A percentile compares a stretch with the other conserved stretches of the same genome.
Conservation (phyloP, 2,888 invertebrate species). For the Keiferia lycopersicella region DNA sequence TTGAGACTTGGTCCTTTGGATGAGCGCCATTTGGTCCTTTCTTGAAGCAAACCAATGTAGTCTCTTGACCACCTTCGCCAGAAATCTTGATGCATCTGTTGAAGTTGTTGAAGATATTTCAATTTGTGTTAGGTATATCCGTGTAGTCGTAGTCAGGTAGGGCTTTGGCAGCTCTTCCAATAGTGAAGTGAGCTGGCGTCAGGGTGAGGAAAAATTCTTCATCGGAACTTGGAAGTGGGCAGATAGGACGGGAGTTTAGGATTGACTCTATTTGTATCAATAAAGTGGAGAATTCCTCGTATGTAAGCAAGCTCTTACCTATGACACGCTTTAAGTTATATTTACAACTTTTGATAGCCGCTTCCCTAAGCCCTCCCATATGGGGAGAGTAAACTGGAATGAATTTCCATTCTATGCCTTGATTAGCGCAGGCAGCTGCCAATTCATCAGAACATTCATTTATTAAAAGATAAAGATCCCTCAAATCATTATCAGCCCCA, state of each 20-base stretch:
- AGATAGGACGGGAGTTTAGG: too few species aligned
- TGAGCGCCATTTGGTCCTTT: background rate
- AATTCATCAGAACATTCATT: background rate
- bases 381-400: background rate
- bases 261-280: too few species aligned
- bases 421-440: background rate
- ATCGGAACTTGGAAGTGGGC: conserved; percentile 35
- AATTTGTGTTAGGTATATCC: conserved; percentile 1
- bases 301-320: conserved; percentile 28
- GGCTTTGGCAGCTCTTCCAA: conserved; percentile 33
- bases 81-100: conserved; percentile 6
- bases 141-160: conserved; percentile 25
- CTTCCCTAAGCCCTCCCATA: background rate
- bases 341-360: background rate
- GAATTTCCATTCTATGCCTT: background rate
- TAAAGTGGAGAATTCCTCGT: conserved; percentile 28
- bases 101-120: conserved; percentile 20
- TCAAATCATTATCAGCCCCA: background rate
- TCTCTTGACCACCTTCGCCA: conserved; percentile 23
- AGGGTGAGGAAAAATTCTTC: conserved; percentile 35
- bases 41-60: conserved; percentile 11
- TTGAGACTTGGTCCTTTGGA: background rate
- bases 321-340: conserved; percentile 20
- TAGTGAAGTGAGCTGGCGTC: conserved; percentile 45
- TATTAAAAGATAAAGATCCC: background rate